phyloP scores from a whole-genome alignment of 2,113 vertebrate genomes.

The Chamaea fasciata region DNA sequence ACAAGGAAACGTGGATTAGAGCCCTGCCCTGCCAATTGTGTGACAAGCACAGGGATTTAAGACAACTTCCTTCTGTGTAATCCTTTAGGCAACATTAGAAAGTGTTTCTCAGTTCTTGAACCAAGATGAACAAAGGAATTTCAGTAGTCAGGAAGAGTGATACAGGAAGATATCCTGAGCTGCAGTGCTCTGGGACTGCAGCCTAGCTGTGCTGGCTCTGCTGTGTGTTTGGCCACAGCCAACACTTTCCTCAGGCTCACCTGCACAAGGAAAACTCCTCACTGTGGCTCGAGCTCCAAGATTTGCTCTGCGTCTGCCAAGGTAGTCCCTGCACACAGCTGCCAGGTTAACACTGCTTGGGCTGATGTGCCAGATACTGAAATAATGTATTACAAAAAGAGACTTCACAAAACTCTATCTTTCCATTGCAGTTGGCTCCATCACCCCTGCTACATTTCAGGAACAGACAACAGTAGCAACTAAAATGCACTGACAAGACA shows the following conservation, averaged over 20 bases:
- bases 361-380: not conserved
- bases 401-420: not conserved
- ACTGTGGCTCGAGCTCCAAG: rapidly evolving
- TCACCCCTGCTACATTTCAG: not conserved
- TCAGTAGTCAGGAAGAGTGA: not conserved
- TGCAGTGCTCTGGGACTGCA: not conserved
- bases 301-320: not conserved
- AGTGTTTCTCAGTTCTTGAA: not conserved
- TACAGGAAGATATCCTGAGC: not conserved
- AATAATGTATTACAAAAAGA: not conserved
- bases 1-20: not conserved
- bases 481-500: not conserved
- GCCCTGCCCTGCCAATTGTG: not conserved
- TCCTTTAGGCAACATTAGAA: not conserved
- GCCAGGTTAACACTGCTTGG: not conserved
- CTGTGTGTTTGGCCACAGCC: not conserved
- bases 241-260: not conserved
- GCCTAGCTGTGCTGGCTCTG: not conserved
- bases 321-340: not conserved
- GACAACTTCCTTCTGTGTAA: not conserved
- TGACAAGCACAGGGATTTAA: not conserved
- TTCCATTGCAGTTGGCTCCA: not conserved
- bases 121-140: not conserved
- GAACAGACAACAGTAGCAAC: not conserved
- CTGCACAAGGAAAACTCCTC: not conserved